Evolutionary conservation across 2,113 vertebrate species (phyloP), one percentile per base, ranked within the genome.

Genomic region (Ornithorhynchus anatinus): DNA sequence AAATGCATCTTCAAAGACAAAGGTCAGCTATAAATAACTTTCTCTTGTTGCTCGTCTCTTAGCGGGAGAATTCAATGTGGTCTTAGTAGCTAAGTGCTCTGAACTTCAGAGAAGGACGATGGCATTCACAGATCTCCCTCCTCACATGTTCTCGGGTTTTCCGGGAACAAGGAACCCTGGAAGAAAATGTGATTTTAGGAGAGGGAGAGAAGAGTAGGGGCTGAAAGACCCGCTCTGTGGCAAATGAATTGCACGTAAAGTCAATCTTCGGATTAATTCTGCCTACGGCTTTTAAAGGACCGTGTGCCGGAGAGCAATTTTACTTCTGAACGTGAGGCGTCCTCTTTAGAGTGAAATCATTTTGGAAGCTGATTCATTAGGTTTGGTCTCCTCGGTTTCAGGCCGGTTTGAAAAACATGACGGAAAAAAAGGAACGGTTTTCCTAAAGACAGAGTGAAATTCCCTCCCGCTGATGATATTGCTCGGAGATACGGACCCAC

Each of bases 191-290:
- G 43, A 38, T 20, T 25, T 57, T 16, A n/a, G n/a, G 54, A 86
- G 69, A 84, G 69, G 81, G 86, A 81, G 62, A 79, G 59, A 69
- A 27, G 25, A 45, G 70, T 71, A 59, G 60, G 73, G 74, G 75
- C 75, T 80, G 77, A 82, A 84, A 86, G 83, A 87, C 32, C n/a
- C 57, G 81, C 4, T 81, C 82, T 42, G 20, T 16, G 43, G 52
- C 68, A 75, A 81, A 54, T 77, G 56, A 88, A 86, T 72, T 75
- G 36, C 58, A 77, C 50, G 72, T 62, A 73, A 72, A 75, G 72
- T 37, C 85, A 79, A 86, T 84, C 72, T 90, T 88, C 79, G 44
- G 81, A 58, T 77, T 78, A 84, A 86, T 78, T 70, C 79, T 80
- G 82, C 54, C 35, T 78, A 52, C 80, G 68, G 36, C 38, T 85